A percentile compares a stretch with the other conserved stretches of the same genome.
Conservation (phyloP, 1,140 invertebrate species). For the Leptoteleia sp. region DNA sequence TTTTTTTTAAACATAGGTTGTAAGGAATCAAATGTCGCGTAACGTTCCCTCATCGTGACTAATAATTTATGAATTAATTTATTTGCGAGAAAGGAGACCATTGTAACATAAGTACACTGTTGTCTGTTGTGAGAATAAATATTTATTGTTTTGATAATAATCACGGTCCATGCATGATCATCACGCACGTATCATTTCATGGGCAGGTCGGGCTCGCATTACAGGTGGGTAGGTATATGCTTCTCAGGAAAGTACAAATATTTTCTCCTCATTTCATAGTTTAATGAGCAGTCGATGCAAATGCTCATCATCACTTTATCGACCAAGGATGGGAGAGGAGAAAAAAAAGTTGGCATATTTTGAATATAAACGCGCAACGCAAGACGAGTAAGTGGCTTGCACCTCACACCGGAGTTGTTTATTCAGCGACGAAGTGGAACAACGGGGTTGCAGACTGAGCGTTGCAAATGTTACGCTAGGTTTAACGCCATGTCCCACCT, state of each 20-base stretch:
- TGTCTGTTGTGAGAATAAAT: conserved; percentile 75
- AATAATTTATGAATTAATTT: conserved; percentile 68
- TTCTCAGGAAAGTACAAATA: conserved; percentile 25
- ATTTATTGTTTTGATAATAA: conserved; percentile 74
- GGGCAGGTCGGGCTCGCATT: too few species aligned
- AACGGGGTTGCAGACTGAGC: conserved; percentile 55
- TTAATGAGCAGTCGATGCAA: conserved; percentile 13
- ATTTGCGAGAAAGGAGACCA: conserved; percentile 65
- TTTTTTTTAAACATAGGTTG: too few species aligned
- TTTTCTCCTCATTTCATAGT: conserved; percentile 42
- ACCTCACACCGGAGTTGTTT: conserved; percentile 28
- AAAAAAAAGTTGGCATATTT: conserved; percentile 17
- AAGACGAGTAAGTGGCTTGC: conserved; percentile 54
- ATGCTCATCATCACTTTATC: conserved; percentile 37
- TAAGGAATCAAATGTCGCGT: conserved; percentile 47
- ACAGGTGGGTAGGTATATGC: conserved; percentile 27
- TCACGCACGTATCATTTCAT: conserved; percentile 11
- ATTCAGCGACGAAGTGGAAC: conserved; percentile 59
- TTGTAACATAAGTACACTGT: conserved; percentile 71
- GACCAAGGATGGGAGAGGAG: neutral
- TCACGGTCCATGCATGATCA: conserved; percentile 17
- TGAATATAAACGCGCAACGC: conserved; percentile 50
- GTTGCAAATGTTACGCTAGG: conserved; percentile 60
- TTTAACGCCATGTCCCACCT: conserved; percentile 57
- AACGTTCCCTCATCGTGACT: conserved; percentile 61